A percentile compares a stretch with the other conserved stretches of the same genome.
phyloP scores from a whole-genome alignment of 2,797 vertebrate species.

The Gouania willdenowi region DNA sequence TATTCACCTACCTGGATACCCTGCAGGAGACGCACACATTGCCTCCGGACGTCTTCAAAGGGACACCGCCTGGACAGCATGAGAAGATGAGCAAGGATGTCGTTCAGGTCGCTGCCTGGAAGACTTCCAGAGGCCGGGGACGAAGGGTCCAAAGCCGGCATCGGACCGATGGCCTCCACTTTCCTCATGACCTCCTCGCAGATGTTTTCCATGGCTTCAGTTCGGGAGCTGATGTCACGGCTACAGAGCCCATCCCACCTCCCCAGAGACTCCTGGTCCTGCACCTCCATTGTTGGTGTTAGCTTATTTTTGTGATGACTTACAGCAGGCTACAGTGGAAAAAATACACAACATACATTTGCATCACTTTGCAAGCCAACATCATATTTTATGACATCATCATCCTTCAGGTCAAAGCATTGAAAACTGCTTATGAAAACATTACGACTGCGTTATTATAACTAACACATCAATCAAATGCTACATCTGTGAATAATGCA shows the following conservation, averaged over 20 bases:
- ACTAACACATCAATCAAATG: no score
- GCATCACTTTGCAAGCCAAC: background rate
- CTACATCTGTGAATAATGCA: no score
- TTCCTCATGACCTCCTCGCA: constrained; percentile 79
- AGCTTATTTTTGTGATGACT: constrained; percentile 39
- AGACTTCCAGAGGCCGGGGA: constrained; percentile 28
- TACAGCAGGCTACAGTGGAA: constrained; percentile 41
- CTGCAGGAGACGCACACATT: constrained; percentile 77
- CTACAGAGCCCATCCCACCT: constrained; percentile 88
- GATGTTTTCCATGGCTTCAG: constrained; percentile 82
- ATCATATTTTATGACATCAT: no score
- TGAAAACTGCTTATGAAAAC: background rate
- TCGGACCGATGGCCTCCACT: constrained; percentile 68
- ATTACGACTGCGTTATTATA: no score
- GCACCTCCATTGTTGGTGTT: constrained; percentile 76
- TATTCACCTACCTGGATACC: constrained; percentile 81
- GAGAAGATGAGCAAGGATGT: constrained; percentile 83
- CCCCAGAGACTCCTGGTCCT: constrained; percentile 77
- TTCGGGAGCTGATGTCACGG: constrained; percentile 76
- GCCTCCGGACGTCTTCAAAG: constrained; percentile 83
- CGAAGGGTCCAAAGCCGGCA: constrained; percentile 11
- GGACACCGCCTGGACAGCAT: constrained; percentile 92
- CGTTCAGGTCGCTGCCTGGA: constrained; percentile 74
- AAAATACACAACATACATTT: constrained; percentile 12
- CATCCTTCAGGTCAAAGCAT: no score